Base-by-base conservation (phyloP, 2,888 invertebrate species). In the Actias luna region DNA sequence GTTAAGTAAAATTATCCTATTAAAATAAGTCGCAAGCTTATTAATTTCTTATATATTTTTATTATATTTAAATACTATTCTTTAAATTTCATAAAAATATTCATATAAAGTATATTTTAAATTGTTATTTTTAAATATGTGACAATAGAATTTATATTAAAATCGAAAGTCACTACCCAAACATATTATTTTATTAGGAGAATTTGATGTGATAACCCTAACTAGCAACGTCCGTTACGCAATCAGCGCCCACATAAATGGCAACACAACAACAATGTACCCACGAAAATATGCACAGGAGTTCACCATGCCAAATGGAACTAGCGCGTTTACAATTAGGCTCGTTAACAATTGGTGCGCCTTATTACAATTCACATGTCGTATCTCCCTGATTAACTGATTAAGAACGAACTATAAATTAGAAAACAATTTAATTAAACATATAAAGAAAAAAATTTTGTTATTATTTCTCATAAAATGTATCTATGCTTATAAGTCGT, bases 231-330 rank as follows among this genome's bases (percentile, higher is more conserved):
- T 77, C 72, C 62, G 76, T 83, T 85, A 79, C 81, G 82, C 73
- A 85, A 85, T 69, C 64, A 70, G 69, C 76, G 72, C 78, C 76
- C 74, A 80, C 78, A 72, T 75, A 72, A 73, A 80, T 79, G 78
- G 74, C 70, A 76, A 72, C 69, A 72, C 67, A 75, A 76, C 73
- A 72, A 75, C 74, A 71, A 73, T 73, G 71, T 71, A 71, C 46
- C 31, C 25, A 61, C 62, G 58, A 59, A 58, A 58, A 55, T 52
- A 63, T 61, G 65, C 62, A 63, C 57, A 58, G 62, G 62, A 65
- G 62, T 63, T 64, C 64, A 66, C 63, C 60, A 68, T 63, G 61
- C 46, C 61, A 58, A 64, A 65, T 66, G 46, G 62, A 66, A 64
- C 59, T 60, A 42, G 52, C 58, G 55, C 46, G 46, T 42, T 60